These are phyloP conservation scores for Syrmaticus mikado DNA, from an alignment of 2,113 vertebrate species.

Conservation along the genomic window DNA sequence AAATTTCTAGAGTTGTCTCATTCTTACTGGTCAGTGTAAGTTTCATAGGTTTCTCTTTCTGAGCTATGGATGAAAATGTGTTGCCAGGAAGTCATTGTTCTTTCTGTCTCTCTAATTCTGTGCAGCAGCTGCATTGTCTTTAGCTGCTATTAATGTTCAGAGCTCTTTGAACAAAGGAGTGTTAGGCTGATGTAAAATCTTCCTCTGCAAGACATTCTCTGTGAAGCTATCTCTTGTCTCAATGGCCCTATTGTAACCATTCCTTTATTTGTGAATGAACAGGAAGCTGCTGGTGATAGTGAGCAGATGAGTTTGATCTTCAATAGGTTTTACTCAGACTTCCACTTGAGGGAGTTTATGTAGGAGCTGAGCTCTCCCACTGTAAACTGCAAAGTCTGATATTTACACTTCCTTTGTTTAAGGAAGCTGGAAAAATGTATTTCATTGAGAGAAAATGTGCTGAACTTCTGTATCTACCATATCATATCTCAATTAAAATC, in stretches of 20 bases:
- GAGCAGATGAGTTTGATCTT: conserved; percentile 68
- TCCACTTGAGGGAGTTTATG: not conserved
- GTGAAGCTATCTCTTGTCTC: conserved; percentile 69
- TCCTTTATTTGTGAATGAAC: conserved; percentile 60
- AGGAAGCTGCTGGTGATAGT: conserved; percentile 67
- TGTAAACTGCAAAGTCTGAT: not conserved
- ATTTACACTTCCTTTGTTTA: not conserved
- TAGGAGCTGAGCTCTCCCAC: not conserved
- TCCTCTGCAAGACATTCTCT: conserved; percentile 49
- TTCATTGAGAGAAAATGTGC: not conserved
- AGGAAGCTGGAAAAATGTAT: not conserved
- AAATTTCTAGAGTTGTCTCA: not conserved
- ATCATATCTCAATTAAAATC: not conserved
- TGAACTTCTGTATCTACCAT: not conserved
- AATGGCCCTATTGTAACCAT: conserved; percentile 55
- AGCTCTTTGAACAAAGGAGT: conserved; percentile 54
- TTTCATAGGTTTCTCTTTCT: not conserved
- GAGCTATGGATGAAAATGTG: not conserved
- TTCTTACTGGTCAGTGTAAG: not conserved
- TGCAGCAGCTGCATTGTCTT: conserved; percentile 64
- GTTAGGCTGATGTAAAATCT: conserved; percentile 59
- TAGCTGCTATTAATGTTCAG: conserved; percentile 65
- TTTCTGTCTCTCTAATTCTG: conserved; percentile 66
- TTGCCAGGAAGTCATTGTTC: conserved; percentile 67
- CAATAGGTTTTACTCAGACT: conserved; percentile 45